Evolutionary conservation across 2,888 invertebrate species (phyloP), one percentile per base, ranked within the genome.

Genomic region (Cheilosia scutellata): DNA sequence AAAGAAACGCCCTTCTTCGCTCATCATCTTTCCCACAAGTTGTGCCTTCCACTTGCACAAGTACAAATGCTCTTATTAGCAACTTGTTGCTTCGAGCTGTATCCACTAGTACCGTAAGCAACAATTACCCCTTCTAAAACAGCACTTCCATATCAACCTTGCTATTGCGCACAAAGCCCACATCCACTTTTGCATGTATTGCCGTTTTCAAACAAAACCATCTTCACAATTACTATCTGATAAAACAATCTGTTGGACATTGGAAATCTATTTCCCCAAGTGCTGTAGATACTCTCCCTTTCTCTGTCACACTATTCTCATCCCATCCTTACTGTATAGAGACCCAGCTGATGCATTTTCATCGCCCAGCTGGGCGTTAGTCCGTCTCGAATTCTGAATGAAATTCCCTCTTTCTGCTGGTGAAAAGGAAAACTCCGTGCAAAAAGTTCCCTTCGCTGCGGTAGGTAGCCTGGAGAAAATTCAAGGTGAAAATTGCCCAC

Each of bases 401-500:
- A 80, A 80, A 53, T 37, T 27, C 42, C 62, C 44, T 47, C 66
- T 37, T 40, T 44, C 47, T 31, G 25, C 42, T 6, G n/a, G 13
- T 42, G n/a, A 7, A 37, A 9, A 29, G 31, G n/a, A 7, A 37
- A 9, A 29, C 7, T 27, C 25, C 11, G 4, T 47, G 40, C 5
- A 25, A 57, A 58, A 70, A 57, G 20, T 20, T 37, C 27, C 65
- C 31, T 60, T 49, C 77, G 11, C 51, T 55, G 68, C 53, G 60
- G 37, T 57, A 40, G 60, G 29, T 49, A 40, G 29, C 95, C 89
- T 95, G 9, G 94, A 95, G 5, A 95, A 95, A 89, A 95, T 90
- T 94, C 94, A 53, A 95, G 94, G 94, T 93, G 94, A 25, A 88
- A 70, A 60, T 44, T 62, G 53, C 62, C 47, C 63, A 40, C 33